phyloP scores from a whole-genome alignment of 2,113 vertebrate species.

The Catharus bicknelli region DNA sequence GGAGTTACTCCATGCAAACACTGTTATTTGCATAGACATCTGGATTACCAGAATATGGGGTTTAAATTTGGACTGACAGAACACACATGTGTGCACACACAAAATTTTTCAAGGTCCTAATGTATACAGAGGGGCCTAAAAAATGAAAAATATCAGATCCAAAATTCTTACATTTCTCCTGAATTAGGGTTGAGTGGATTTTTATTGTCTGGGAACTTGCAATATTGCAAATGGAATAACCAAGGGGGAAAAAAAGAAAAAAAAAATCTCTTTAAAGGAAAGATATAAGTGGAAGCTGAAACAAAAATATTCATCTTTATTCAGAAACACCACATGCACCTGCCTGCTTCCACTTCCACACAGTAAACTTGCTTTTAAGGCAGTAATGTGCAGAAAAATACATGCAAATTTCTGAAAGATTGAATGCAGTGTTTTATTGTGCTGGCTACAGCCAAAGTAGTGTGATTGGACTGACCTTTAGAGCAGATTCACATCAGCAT shows the following conservation, averaged over 20 bases:
- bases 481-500: background rate
- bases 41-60: background rate
- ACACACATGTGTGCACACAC: rapidly evolving
- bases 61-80: background rate
- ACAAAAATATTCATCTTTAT: background rate
- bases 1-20: background rate
- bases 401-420: background rate
- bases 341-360: background rate
- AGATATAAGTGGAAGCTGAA: background rate
- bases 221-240: background rate
- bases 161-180: background rate
- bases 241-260: rapidly evolving
- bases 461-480: background rate
- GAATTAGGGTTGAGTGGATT: background rate
- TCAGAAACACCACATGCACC: background rate
- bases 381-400: background rate
- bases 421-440: background rate
- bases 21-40: background rate
- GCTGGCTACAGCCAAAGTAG: background rate
- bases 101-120: background rate
- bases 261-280: background rate
- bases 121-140: background rate
- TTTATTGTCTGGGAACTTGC: background rate
- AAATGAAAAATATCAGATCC: background rate
- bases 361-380: background rate